phyloP scores from a whole-genome alignment of 2,113 vertebrate genomes.

The Cyanocitta stelleri region DNA sequence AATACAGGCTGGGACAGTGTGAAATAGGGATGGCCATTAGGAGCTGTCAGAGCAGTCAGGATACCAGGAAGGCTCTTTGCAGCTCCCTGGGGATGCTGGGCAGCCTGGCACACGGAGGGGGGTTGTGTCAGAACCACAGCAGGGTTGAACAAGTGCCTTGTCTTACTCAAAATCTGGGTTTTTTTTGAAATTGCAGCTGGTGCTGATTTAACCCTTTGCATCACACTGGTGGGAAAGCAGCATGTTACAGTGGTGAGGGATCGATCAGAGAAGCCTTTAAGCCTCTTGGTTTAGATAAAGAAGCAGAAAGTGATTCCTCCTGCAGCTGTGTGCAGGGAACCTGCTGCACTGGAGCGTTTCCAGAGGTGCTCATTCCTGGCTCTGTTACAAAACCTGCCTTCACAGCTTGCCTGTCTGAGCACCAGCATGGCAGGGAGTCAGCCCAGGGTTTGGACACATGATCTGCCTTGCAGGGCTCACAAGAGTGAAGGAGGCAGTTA shows the following conservation, averaged over 20 bases:
- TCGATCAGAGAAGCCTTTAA: neutral
- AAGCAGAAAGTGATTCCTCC: neutral
- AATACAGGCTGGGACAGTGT: neutral
- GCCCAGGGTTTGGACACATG: accelerated
- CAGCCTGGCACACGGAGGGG: neutral
- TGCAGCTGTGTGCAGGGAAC: neutral
- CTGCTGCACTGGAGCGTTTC: neutral
- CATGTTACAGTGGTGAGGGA: neutral
- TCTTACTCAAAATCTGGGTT: neutral
- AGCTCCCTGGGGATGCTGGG: neutral
- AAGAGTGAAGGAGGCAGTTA: accelerated
- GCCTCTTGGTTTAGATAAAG: neutral
- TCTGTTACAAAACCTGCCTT: neutral
- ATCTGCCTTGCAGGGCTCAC: neutral
- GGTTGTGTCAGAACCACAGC: neutral
- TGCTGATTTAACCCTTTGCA: neutral
- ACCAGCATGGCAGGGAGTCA: accelerated
- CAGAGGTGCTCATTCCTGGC: neutral
- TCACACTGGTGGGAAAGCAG: neutral
- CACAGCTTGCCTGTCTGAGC: neutral
- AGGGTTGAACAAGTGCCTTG: neutral
- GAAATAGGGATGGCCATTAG: neutral
- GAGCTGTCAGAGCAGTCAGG: neutral
- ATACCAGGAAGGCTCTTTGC: neutral
- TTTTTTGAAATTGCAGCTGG: neutral